A percentile compares a stretch with the other conserved stretches of the same genome.
Conservation (phyloP, 2,113 vertebrate species). For the Neofelis nebulosa region DNA sequence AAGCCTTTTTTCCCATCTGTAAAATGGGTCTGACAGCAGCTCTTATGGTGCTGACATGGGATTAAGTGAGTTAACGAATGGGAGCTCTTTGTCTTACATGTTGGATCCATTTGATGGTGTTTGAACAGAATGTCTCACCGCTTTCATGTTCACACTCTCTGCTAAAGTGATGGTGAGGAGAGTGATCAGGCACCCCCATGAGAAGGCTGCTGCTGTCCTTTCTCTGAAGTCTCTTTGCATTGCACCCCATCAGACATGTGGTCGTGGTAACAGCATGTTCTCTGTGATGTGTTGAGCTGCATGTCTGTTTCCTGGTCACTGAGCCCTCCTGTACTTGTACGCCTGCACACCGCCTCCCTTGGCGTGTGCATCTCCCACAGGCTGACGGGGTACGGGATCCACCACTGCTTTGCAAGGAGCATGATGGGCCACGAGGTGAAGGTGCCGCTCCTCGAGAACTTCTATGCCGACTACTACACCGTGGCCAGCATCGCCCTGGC, state of each 20-base stretch:
- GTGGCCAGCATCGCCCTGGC: constrained; percentile 95
- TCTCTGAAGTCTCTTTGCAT: not conserved
- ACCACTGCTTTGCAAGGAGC: constrained; percentile 97
- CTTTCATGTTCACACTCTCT: not conserved
- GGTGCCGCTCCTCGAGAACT: constrained; percentile 91
- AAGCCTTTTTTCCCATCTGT: not conserved
- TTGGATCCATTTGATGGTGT: accelerated
- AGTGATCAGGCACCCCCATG: accelerated
- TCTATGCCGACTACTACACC: constrained; percentile 95
- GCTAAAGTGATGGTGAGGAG: not conserved
- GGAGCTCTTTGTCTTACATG: accelerated
- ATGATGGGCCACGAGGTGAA: constrained; percentile 94
- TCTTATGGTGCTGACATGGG: not conserved
- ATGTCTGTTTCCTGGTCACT: not conserved
- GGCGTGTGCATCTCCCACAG: constrained; percentile 79
- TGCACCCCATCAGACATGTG: accelerated
- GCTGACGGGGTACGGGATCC: constrained; percentile 95
- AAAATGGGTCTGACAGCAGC: not conserved
- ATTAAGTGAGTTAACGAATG: accelerated
- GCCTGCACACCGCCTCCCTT: not conserved
- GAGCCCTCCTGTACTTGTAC: not conserved
- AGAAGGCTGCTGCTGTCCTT: not conserved
- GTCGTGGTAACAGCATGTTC: not conserved
- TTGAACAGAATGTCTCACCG: not conserved
- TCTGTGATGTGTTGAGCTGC: not conserved